These are phyloP conservation scores for Rhopalosiphum maidis DNA, from an alignment of 1,140 invertebrate species.

Conservation along the genomic window DNA sequence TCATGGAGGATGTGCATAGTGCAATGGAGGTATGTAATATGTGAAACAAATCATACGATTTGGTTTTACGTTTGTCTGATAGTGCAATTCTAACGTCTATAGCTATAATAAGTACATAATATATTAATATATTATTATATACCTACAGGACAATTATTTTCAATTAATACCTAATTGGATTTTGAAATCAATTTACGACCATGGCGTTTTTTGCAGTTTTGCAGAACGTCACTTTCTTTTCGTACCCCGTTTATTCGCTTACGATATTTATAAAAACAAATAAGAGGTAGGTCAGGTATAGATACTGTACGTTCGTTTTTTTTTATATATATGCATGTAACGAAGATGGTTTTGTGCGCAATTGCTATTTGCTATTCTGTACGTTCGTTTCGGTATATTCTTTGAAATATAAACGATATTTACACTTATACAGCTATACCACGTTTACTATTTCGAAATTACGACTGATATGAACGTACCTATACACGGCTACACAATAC, in stretches of 20 bases:
- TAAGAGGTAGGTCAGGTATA: not conserved
- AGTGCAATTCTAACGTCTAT: not conserved
- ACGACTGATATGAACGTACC: too few species aligned
- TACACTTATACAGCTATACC: too few species aligned
- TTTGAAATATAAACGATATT: too few species aligned
- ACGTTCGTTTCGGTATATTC: too few species aligned
- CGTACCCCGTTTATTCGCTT: not conserved
- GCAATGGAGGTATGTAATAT: not conserved
- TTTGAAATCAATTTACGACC: not conserved
- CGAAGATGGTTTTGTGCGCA: too few species aligned
- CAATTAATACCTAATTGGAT: not conserved
- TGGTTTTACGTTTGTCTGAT: not conserved
- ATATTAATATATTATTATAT: not conserved
- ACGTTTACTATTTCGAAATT: too few species aligned
- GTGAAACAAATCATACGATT: not conserved
- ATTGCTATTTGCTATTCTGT: too few species aligned
- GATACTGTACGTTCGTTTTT: not conserved
- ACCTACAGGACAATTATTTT: not conserved
- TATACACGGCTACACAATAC: too few species aligned
- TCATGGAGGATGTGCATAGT: not conserved
- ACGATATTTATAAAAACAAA: not conserved
- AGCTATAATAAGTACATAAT: not conserved
- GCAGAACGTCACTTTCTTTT: not conserved
- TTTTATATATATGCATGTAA: too few species aligned
- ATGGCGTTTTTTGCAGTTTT: not conserved